Evolutionary conservation across 2,113 vertebrate genomes (phyloP).

Genomic region (Ranitomeya variabilis): DNA sequence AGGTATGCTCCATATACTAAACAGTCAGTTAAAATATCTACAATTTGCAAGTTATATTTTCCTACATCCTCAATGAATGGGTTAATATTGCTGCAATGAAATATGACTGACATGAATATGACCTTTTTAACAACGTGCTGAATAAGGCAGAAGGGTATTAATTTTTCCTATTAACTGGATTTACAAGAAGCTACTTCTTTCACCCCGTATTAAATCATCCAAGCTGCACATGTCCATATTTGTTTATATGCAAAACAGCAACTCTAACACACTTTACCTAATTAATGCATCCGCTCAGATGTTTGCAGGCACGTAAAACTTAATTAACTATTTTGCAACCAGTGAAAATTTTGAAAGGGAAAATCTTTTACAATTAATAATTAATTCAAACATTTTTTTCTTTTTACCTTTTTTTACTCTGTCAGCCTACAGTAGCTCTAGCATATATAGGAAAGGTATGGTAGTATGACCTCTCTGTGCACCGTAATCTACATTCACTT

Average conservation of each 20-base stretch:
- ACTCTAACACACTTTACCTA: constrained; percentile 23
- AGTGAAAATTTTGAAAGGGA: neutral
- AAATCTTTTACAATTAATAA: neutral
- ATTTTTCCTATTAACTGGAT: constrained; percentile 36
- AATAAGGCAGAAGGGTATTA: constrained; percentile 24
- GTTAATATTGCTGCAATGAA: neutral
- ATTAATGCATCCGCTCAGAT: constrained; percentile 35
- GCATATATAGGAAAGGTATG: neutral
- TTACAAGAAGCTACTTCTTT: constrained; percentile 27
- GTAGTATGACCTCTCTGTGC: neutral
- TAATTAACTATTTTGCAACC: constrained; percentile 37
- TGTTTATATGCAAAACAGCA: constrained; percentile 41
- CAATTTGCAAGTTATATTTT: neutral
- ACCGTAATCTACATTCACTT: neutral
- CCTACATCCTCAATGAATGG: neutral
- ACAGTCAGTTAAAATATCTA: neutral
- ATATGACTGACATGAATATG: constrained; percentile 25
- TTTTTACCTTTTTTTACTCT: neutral
- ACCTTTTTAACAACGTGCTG: constrained; percentile 18
- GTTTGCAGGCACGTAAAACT: constrained; percentile 23
- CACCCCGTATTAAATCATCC: constrained; percentile 28
- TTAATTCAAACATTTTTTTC: neutral
- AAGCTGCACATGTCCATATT: constrained; percentile 26
- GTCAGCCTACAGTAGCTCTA: neutral
- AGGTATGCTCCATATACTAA: neutral